Conservation (phyloP, 2,113 vertebrate genomes). For the Lamprologus lemairii region DNA sequence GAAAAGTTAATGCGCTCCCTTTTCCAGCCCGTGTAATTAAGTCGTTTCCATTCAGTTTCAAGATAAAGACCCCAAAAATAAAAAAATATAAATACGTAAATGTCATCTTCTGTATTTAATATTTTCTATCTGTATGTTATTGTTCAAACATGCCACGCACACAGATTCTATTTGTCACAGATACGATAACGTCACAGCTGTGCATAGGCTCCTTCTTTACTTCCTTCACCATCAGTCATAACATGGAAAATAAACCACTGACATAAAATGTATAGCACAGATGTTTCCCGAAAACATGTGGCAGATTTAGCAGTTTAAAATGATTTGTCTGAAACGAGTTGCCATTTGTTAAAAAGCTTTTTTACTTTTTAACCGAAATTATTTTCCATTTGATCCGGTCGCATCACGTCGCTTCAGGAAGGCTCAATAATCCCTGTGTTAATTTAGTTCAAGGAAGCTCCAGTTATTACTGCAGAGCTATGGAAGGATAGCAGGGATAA, state of each 20-base stretch:
- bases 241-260: background rate
- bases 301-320: background rate
- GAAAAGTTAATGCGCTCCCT: background rate
- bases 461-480: background rate
- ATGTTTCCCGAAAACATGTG: background rate
- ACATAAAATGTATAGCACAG: background rate
- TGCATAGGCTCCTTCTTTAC: background rate
- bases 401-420: background rate
- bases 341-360: background rate
- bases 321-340: background rate
- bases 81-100: background rate
- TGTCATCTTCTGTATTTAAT: background rate
- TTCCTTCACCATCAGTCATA: background rate
- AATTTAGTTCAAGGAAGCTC: background rate
- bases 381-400: background rate
- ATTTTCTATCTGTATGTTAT: background rate
- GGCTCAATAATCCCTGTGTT: background rate
- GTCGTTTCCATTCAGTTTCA: background rate
- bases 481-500: background rate
- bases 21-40: background rate
- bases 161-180: background rate
- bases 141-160: background rate
- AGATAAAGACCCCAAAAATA: background rate
- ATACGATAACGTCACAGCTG: accelerated
- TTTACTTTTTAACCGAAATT: background rate